Conservation (phyloP, 2,888 invertebrate genomes). For the Oegoconia quadripuncta region DNA sequence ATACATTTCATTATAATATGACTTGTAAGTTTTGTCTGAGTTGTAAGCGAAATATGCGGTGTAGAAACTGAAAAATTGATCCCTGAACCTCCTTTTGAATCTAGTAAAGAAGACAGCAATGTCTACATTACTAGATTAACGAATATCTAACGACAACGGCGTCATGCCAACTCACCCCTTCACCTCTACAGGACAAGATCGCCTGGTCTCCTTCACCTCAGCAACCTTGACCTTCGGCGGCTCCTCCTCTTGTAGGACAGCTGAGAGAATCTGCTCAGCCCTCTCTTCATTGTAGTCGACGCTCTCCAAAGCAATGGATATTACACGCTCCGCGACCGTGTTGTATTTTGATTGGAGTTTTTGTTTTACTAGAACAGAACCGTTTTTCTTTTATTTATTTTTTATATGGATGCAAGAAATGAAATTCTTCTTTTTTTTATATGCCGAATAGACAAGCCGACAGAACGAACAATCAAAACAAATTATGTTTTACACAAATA, state of each 20-base stretch:
- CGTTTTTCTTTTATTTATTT: no score
- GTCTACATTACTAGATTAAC: not conserved
- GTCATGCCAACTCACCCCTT: slow-evolving; percentile 50
- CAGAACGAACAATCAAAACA: no score
- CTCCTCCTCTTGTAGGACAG: slow-evolving; percentile 83
- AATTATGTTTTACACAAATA: no score
- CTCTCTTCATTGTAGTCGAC: slow-evolving; percentile 91
- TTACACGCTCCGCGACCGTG: slow-evolving; percentile 88
- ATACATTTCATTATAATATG: no score
- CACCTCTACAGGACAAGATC: slow-evolving; percentile 29
- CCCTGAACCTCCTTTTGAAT: not conserved
- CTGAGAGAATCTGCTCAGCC: slow-evolving; percentile 88
- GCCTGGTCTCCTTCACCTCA: slow-evolving; percentile 37
- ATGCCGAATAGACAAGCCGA: no score
- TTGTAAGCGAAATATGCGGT: no score
- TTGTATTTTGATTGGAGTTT: slow-evolving; percentile 86
- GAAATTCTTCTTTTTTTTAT: no score
- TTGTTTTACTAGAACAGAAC: slow-evolving; percentile 82
- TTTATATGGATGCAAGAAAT: no score
- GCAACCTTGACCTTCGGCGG: slow-evolving; percentile 32
- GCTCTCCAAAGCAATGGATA: slow-evolving; percentile 92
- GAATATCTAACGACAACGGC: not conserved
- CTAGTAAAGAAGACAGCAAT: not conserved
- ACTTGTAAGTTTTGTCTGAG: no score
- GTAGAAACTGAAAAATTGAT: not conserved